Base-by-base conservation (phyloP, 2,888 invertebrate genomes). In the Ptychoptera albimana region DNA sequence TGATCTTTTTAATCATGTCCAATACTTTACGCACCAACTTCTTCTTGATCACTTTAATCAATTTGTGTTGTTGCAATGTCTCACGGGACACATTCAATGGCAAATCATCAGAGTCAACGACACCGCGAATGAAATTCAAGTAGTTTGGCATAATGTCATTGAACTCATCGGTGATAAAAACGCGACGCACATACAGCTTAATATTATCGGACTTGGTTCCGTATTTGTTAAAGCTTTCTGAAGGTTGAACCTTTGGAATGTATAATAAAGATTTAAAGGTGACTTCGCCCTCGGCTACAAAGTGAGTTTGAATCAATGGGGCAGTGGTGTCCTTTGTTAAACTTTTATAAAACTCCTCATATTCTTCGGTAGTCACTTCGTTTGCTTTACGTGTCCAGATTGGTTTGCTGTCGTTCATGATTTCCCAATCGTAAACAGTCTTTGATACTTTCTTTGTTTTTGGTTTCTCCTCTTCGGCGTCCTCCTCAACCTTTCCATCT, bases 141-240 rank as follows among this genome's bases (percentile, higher is more conserved):
- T 96, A 99, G 64, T 87, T 93, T 51, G 98, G 97, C 84, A 98
- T 89, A 83, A 98, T 91, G 61, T 98, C 97, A 63, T 91, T 91
- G 73, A 98, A 97, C 70, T 98, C 93, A 65, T 98, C 97, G 8
- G 97, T 97, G 68, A 98, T 99, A 71, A 98, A 99, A 12, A 99
- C 98, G 49, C 98, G 77, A 48, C 97, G 77, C 45, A 99, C 98
- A 67, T 91, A 99, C 49, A 98, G 73, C 66, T 96, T 96, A 58
- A 96, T 94, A 66, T 89, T 83, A 64, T 96, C 94, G 5, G 83
- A 80, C 60, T 86, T 86, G 52, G 91, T 86, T 54, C 96, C 97
- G 63, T 97, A 97, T 60, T 81, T 80, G 68, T 92, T 92, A 75
- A 98, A 97, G 55, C 82, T 83, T 63, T 98, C 97, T 9, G 80